Conservation (phyloP, 2,797 vertebrate species). For the Pangasius krempfi region DNA sequence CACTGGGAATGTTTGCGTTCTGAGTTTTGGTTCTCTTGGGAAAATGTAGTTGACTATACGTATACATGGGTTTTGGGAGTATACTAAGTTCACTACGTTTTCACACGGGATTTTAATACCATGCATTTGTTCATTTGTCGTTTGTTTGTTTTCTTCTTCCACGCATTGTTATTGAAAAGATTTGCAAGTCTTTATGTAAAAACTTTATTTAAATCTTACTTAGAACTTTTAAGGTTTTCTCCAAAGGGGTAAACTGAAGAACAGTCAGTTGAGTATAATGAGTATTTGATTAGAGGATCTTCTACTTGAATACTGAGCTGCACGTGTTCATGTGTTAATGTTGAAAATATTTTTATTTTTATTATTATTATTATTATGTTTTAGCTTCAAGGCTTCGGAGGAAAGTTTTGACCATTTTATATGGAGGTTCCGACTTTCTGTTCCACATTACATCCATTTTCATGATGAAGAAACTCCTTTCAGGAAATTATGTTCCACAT, state of each 20-base stretch:
- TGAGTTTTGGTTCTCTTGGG: conserved; percentile 64
- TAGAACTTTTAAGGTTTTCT: not conserved
- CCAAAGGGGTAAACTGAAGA: not conserved
- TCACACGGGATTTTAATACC: conserved; percentile 66
- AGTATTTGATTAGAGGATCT: not conserved
- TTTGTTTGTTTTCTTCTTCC: not conserved
- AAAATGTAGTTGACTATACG: conserved; percentile 81
- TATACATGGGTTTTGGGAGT: conserved; percentile 75
- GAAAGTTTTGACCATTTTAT: not conserved
- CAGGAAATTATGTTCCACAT: too few species aligned
- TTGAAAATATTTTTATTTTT: not conserved
- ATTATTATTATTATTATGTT: not conserved
- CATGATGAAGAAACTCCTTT: too few species aligned
- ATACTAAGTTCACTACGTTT: conserved; percentile 84
- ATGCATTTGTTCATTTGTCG: not conserved
- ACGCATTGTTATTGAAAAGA: not conserved
- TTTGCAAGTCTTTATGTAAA: not conserved
- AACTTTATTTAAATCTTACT: not conserved
- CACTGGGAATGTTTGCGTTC: conserved; percentile 7
- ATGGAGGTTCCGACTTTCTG: not conserved
- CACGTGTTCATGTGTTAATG: not conserved
- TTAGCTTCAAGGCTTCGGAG: not conserved
- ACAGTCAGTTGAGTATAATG: not conserved
- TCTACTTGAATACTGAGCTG: not conserved
- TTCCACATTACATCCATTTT: too few species aligned